phyloP scores from a whole-genome alignment of 2,113 vertebrate species.

The Nicator chloris region DNA sequence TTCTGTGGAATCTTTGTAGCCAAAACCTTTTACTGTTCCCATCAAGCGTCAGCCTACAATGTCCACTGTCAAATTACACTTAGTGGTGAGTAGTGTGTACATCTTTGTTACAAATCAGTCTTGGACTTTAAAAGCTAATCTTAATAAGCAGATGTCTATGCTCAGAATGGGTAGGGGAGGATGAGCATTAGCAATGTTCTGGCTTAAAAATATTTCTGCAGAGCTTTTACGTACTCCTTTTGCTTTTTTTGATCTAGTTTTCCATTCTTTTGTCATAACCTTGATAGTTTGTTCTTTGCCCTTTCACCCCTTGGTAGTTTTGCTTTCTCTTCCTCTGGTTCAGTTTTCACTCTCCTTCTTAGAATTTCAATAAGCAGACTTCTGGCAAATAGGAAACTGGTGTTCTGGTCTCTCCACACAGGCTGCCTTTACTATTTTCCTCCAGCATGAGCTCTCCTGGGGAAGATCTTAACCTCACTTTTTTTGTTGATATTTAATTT shows the following conservation, averaged over 20 bases:
- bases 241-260: not conserved
- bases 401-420: not conserved
- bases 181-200: not conserved
- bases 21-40: not conserved
- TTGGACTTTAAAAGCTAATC: not conserved
- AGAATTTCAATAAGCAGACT: not conserved
- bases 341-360: not conserved
- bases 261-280: not conserved
- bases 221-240: not conserved
- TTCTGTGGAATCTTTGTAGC: not conserved
- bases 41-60: not conserved
- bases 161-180: not conserved
- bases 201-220: not conserved
- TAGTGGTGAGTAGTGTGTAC: not conserved
- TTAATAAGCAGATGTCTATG: not conserved
- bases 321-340: conserved; percentile 25
- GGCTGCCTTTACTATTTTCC: not conserved
- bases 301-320: not conserved
- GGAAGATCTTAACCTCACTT: not conserved
- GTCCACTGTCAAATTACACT: not conserved
- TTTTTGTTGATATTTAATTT: not conserved
- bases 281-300: not conserved
- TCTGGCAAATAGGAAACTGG: not conserved
- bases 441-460: not conserved
- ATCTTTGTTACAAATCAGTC: not conserved